Conservation (phyloP, 2,113 vertebrate genomes). For the Triplophysa tibetana region DNA sequence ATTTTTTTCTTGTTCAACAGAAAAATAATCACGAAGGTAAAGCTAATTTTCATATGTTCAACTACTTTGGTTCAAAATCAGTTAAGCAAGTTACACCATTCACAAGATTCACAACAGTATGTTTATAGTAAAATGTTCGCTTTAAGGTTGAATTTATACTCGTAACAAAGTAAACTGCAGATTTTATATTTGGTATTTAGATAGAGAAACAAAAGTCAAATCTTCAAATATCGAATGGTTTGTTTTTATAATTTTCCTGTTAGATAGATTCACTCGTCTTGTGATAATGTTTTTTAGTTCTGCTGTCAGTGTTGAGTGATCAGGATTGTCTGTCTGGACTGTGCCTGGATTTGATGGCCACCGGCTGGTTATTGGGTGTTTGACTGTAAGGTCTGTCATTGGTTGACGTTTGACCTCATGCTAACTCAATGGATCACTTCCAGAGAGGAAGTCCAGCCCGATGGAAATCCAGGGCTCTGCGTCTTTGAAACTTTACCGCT, state of each 20-base stretch:
- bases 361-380: conserved; percentile 24
- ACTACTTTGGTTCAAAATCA: too few species aligned
- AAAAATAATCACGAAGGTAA: too few species aligned
- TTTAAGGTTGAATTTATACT: too few species aligned
- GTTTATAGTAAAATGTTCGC: too few species aligned
- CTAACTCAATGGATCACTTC: conserved; percentile 15
- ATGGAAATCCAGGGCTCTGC: conserved; percentile 56
- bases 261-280: background rate
- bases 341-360: conserved; percentile 7
- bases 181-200: too few species aligned
- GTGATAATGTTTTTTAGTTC: background rate
- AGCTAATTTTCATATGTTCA: background rate
- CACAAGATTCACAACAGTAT: too few species aligned
- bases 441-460: conserved; percentile 52
- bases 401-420: conserved; percentile 47
- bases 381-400: conserved; percentile 26
- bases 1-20: too few species aligned
- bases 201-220: too few species aligned
- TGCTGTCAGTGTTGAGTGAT: conserved; percentile 21
- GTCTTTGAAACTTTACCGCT: conserved; percentile 73
- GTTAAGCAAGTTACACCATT: too few species aligned
- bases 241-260: too few species aligned
- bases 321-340: conserved; percentile 7
- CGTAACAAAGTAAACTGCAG: too few species aligned
- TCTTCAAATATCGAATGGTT: too few species aligned